Evolutionary conservation across 64 coral and sea anemone species (phyloP), one percentile per base, ranked within the genome.

Genomic region (Montipora efflorescens): DNA sequence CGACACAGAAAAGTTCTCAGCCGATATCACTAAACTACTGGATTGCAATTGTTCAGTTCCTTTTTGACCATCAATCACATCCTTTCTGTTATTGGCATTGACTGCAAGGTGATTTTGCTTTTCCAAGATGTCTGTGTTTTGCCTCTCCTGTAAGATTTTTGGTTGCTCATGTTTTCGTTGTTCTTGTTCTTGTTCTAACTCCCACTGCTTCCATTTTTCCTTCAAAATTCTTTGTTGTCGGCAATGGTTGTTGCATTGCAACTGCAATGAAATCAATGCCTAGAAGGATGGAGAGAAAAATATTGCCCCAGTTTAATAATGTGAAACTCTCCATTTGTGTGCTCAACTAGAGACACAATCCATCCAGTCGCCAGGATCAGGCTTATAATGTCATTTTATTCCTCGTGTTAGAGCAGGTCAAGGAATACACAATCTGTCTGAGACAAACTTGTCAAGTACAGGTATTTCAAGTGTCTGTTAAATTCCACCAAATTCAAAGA

Each of bases 221-320:
- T 94, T 96, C 44, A 99, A 48, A 68, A 99, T 82, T 77, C 91
- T 94, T 84, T 99, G 67, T 69, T 99, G 95, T 80, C 98, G 90
- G 49, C 91, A 66, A 59, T 96, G 92, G 69, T 67, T 78, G 73
- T 99, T 87, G n/a, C 87, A 84, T 47, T 99, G 98, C 21, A 99
- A 87, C 55, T 94, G 95, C 92, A 99, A 86, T 79, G 98, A 99
- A 47, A 94, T 78, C 79, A 99, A 22, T 22, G 95, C 98, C 98
- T 99, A 36, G 46, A 36, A 79, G 18, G 90, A 46, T 8, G 14
- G 72, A 46, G 48, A 67, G 16, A 82, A 25, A 21, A 79, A n/a
- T 5, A 57, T 11, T 8, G 11, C 53, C 7, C 6, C 53, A 57
- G 1, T 36, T 55, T 5, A 55, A 55, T 7, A 55, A 55, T 55